These are phyloP conservation scores for Aptenodytes patagonicus DNA, from an alignment of 2,113 vertebrate genomes.

Conservation along the genomic window DNA sequence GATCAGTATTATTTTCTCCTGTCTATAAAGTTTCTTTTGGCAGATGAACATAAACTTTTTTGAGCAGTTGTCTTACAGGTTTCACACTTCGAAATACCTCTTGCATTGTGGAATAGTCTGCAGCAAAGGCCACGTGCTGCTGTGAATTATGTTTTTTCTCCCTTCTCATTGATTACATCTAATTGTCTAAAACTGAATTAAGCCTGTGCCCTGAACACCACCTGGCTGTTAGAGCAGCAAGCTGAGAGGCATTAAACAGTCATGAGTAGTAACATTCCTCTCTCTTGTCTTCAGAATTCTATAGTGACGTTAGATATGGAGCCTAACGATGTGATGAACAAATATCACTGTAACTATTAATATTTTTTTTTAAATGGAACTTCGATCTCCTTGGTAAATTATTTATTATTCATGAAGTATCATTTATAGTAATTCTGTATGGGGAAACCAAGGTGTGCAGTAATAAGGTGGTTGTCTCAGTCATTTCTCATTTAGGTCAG, in stretches of 20 bases:
- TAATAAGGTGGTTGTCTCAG: not conserved
- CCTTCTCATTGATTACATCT: not conserved
- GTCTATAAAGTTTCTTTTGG: not conserved
- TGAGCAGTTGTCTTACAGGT: not conserved
- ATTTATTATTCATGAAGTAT: not conserved
- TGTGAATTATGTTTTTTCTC: not conserved
- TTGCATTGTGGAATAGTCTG: not conserved
- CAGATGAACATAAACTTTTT: not conserved
- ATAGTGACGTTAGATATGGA: not conserved
- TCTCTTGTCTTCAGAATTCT: not conserved
- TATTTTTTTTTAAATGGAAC: not conserved
- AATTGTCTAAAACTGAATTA: not conserved
- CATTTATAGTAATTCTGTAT: not conserved
- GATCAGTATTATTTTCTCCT: not conserved
- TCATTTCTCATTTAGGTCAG: not conserved
- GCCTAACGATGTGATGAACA: not conserved
- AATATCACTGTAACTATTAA: not conserved
- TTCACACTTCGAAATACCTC: not conserved
- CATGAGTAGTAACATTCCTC: not conserved
- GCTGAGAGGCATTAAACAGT: not conserved
- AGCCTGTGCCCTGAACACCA: not conserved
- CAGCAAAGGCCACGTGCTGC: not conserved
- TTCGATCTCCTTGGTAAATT: not conserved
- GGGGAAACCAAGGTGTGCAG: not conserved
- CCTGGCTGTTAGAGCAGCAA: not conserved